A percentile compares a stretch with the other conserved stretches of the same genome.
These are phyloP conservation scores for Cyclophora punctaria DNA, from an alignment of 2,888 invertebrate species.

Conservation along the genomic window DNA sequence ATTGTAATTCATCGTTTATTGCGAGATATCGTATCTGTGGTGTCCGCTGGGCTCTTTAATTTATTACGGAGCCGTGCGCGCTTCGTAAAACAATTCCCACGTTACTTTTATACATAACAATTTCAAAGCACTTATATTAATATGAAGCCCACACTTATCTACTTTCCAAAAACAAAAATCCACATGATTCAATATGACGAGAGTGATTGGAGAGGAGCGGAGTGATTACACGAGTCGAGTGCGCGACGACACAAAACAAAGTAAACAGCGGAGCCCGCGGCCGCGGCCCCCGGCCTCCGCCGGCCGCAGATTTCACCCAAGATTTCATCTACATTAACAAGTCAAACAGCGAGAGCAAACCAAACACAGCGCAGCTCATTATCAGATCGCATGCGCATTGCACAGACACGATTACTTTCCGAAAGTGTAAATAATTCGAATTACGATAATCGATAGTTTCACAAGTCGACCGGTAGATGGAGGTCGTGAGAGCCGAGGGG, in stretches of 20 bases:
- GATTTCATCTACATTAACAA: slow-evolving; percentile 20
- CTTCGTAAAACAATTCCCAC: too few species aligned
- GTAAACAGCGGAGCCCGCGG: not conserved
- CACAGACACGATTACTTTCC: slow-evolving; percentile 39
- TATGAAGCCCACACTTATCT: too few species aligned
- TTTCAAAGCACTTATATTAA: too few species aligned
- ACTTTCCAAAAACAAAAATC: not conserved
- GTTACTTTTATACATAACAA: too few species aligned
- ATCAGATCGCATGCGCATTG: slow-evolving; percentile 40
- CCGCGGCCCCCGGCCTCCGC: not conserved
- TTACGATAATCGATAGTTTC: slow-evolving; percentile 52
- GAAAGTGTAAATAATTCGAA: slow-evolving; percentile 59
- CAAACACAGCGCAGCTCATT: slow-evolving; percentile 39
- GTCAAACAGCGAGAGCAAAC: slow-evolving; percentile 18
- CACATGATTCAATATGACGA: not conserved
- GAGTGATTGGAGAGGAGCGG: too few species aligned
- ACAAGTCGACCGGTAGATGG: slow-evolving; percentile 32
- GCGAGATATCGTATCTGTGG: too few species aligned
- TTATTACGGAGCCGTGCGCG: too few species aligned
- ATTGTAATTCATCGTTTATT: too few species aligned
- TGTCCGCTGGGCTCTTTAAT: too few species aligned
- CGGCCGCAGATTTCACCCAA: not conserved
- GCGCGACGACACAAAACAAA: not conserved
- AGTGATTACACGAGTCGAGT: not conserved
- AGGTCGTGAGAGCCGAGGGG: slow-evolving; percentile 22